Evolutionary conservation across 2,113 vertebrate species (phyloP), one percentile per base, ranked within the genome.

Genomic region (Mustela nigripes): DNA sequence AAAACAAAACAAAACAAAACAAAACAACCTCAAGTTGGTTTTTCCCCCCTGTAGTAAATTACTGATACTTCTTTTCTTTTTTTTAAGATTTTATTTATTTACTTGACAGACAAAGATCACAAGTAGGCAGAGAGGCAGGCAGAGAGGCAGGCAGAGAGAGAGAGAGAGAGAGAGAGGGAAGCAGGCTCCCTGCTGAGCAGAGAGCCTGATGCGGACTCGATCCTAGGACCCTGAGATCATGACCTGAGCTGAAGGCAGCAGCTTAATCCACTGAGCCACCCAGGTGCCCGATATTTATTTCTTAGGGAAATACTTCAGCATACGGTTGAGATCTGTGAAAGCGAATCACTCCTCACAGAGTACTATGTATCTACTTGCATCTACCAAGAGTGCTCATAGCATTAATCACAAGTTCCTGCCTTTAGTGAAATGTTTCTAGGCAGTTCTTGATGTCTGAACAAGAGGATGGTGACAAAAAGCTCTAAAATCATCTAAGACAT

Each of bases 341-440:
- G 11, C 76, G 50, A 92, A 89, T 76, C 11, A n/a, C 36, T 69
- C 48, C 81, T 80, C 12, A 65, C 28, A 28, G 10, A 2, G 58
- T 58, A 80, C 39, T 91, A 21, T 2, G 1, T 81, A 5, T 67
- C 14, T 84, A 19, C 4, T 67, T 93, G 93, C 94, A 53, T 76
- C 73, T 89, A 85, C 31, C 31, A 84, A 28, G 39, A 67, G 11
- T n/a, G 21, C n/a, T 82, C 4, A 11, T 53, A 18, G 3, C 19
- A 76, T 19, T 62, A 50, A 71, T n/a, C 19, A 56, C 16, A 71
- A 82, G 31, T 82, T 91, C 19, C 36, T 83, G 18, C 53, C 74
- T 91, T 91, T 79, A 79, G 31, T 39, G 48, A 89, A 89, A 76
- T 85, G 12, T 81, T 96, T 76, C 16, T 58, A 94, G 56, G 31